Conservation (phyloP, 2,797 vertebrate species). For the Catamblyrhynchus diadema region DNA sequence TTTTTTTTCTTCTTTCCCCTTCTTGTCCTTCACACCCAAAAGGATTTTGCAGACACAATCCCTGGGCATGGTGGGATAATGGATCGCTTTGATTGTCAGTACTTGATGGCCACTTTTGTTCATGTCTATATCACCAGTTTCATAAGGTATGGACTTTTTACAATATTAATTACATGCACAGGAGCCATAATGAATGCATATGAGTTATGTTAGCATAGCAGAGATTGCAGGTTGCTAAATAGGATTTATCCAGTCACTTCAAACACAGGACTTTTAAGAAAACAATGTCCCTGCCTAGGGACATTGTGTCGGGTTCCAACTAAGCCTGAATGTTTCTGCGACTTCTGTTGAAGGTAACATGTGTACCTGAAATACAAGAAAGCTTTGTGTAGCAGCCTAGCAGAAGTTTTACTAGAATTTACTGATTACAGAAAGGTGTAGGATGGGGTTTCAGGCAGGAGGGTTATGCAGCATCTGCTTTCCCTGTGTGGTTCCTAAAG, state of each 20-base stretch:
- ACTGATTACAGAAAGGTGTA: not conserved
- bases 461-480: not conserved
- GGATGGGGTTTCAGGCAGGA: not conserved
- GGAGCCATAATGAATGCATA: not conserved
- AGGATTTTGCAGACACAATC: slow-evolving; percentile 97
- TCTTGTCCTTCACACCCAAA: not conserved
- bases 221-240: not conserved
- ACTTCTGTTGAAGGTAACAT: not conserved
- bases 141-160: slow-evolving; percentile 82
- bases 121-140: slow-evolving; percentile 97
- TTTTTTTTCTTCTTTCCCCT: not conserved
- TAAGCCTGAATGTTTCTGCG: not conserved
- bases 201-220: not conserved
- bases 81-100: slow-evolving; percentile 98
- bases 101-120: slow-evolving; percentile 96
- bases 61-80: slow-evolving; percentile 97
- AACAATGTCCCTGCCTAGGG: not conserved
- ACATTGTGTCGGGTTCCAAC: not conserved
- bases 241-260: not conserved
- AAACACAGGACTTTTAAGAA: not conserved
- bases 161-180: not conserved
- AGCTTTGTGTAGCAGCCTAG: not conserved
- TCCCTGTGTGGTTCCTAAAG: not conserved
- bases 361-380: not conserved
- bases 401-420: not conserved